Base-by-base conservation (phyloP, 2,797 vertebrate genomes). In the Petrocephalus sullivani region DNA sequence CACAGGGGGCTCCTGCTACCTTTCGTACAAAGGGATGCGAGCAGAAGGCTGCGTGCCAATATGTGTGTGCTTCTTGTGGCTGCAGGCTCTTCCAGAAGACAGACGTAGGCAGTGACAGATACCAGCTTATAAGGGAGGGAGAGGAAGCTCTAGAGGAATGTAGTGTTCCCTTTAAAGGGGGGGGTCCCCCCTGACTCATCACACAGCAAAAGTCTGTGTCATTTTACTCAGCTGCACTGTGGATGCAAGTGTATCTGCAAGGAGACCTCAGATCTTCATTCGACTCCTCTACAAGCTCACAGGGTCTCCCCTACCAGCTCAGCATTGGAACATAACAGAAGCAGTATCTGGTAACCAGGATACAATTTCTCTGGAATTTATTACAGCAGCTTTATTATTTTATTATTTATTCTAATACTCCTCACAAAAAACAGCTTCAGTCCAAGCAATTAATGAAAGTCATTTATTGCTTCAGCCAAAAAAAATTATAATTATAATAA, bases 401-500 rank as follows among this genome's bases (percentile, higher is more conserved):
- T 71, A 49, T 21, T 57, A 57, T 61, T 84, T 51, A 53, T 6
- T 41, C 46, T 49, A 28, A 16, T 58, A 56, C 19, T 86, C 61
- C 16, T 85, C 82, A 56, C 23, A 67, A 82, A 37, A 53, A 14
- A 64, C 28, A 58, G 33, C 88, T 12, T 58, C 33, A 23, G 33
- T 21, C 83, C 53, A 75, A 46, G 64, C n/a, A 28, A 61, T 71
- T 53, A 28, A 61, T 71, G 61, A 16, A 86, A 86, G 33, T 85
- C 56, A 19, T 86, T 58, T 86, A 49, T 49, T 81, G 75, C 75
- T 81, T 81, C 75, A 81, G 16, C 33, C 37, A 87, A 87, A 54
- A 28, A 33, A 7, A 71, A 53, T 71, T 33, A 61, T 3, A 56
- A 56, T 16, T 16, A 56, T 61, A 61, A 21, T 61, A 61, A 33